Conservation (phyloP, 2,888 invertebrate species). For the Toxonevra muliebris region DNA sequence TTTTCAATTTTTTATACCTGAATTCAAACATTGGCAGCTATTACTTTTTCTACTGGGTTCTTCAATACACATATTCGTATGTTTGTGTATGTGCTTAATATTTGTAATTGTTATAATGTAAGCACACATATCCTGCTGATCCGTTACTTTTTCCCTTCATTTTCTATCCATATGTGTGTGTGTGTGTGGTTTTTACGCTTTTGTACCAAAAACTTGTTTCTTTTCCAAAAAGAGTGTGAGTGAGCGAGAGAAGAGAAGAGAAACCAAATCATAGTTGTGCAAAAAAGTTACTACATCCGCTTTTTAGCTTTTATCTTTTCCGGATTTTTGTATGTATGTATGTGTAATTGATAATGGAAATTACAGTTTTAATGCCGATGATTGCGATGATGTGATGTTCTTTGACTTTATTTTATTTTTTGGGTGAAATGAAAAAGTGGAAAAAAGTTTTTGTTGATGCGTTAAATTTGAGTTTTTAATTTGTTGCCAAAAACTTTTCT, state of each 20-base stretch:
- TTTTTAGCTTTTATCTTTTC: conserved; percentile 28
- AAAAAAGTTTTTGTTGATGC: conserved; percentile 25
- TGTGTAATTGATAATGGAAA: conserved; percentile 43
- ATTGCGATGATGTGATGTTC: not conserved
- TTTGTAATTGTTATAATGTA: conserved; percentile 17
- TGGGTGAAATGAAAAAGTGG: not conserved
- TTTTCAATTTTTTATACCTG: too few relatives aligned
- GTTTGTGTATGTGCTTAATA: conserved; percentile 10
- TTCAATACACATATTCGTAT: too few relatives aligned
- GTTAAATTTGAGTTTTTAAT: conserved; percentile 35
- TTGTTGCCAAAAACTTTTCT: conserved; percentile 25
- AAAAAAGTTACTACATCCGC: conserved; percentile 27
- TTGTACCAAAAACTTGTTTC: too few relatives aligned
- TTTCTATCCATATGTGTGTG: too few relatives aligned
- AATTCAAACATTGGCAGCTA: too few relatives aligned
- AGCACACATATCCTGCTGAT: not conserved
- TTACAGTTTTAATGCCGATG: conserved; percentile 29
- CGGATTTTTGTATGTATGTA: conserved; percentile 25
- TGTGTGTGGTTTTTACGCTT: too few relatives aligned
- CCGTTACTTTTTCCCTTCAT: too few relatives aligned
- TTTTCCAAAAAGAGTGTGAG: too few relatives aligned
- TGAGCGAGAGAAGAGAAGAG: too few relatives aligned
- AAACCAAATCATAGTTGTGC: too few relatives aligned
- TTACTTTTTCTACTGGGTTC: too few relatives aligned
- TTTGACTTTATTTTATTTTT: conserved; percentile 22